These are phyloP conservation scores for Anguilla anguilla DNA, from an alignment of 2,797 vertebrate species.

Conservation along the genomic window DNA sequence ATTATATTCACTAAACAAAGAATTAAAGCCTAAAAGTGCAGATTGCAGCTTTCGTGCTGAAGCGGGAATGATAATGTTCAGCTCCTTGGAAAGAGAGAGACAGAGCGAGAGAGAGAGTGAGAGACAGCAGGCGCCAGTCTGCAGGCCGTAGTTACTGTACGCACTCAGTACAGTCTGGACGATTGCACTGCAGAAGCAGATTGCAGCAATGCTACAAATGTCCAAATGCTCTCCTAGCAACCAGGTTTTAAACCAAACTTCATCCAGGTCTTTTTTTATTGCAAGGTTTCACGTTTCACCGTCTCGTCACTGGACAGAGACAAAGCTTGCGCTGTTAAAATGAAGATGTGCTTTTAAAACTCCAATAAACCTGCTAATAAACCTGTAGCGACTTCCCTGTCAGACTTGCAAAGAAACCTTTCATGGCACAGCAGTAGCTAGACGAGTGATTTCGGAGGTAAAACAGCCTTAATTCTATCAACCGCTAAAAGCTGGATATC, in stretches of 20 bases:
- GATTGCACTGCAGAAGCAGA: not conserved
- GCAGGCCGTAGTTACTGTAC: not conserved
- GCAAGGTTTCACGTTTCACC: not conserved
- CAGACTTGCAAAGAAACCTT: not conserved
- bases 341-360: not conserved
- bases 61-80: not conserved
- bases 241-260: not conserved
- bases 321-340: not conserved
- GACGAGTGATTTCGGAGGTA: not conserved
- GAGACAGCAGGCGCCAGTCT: not conserved
- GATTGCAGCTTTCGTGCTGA: not conserved
- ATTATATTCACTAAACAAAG: not conserved
- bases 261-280: not conserved
- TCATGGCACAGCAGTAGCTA: not conserved
- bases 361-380: not conserved
- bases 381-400: not conserved
- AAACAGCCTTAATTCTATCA: not conserved
- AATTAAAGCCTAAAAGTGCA: not conserved
- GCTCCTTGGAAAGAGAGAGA: not conserved
- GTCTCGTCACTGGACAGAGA: not conserved
- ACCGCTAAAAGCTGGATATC: not conserved
- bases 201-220: not conserved
- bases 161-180: not conserved
- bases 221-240: not conserved
- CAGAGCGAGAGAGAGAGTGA: not conserved